Conservation (phyloP, 1,140 invertebrate species). For the Heliothis subflexa region DNA sequence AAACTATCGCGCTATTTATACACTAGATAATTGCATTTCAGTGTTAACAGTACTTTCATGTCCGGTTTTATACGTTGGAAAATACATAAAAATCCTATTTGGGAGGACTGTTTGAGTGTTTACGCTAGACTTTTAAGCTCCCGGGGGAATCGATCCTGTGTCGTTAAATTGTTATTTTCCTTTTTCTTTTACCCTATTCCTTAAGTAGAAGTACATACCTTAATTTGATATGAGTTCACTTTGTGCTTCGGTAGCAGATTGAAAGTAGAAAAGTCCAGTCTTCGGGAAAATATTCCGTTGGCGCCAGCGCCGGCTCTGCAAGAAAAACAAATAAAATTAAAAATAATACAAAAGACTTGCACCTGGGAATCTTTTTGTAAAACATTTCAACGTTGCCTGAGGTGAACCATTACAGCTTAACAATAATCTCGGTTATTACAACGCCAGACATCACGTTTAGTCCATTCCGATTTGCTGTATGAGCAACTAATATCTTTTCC, state of each 20-base stretch:
- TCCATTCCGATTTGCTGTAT: constrained; percentile 30
- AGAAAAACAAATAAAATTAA: constrained; percentile 65
- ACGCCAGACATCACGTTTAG: constrained; percentile 41
- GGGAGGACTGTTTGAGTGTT: constrained; percentile 21
- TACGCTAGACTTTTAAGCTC: constrained; percentile 24
- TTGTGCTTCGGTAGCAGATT: constrained; percentile 97
- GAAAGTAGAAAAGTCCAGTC: constrained; percentile 97
- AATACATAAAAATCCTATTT: constrained; percentile 43
- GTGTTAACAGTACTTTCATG: constrained; percentile 21
- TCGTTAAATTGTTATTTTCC: constrained; percentile 28
- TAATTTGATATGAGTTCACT: constrained; percentile 99
- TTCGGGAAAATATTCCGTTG: constrained; percentile 95
- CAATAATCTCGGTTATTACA: constrained; percentile 42
- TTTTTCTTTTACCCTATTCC: not conserved
- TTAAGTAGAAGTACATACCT: constrained; percentile 89
- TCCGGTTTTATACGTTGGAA: constrained; percentile 6
- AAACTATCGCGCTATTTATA: not conserved
- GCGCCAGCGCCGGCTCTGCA: constrained; percentile 94
- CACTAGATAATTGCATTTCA: constrained; percentile 8
- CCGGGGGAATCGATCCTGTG: constrained; percentile 26
- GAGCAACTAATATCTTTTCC: constrained; percentile 35
- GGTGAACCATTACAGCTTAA: constrained; percentile 11
- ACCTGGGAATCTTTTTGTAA: constrained; percentile 23
- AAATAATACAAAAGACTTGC: constrained; percentile 31
- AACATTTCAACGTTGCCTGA: constrained; percentile 16